These are phyloP conservation scores for Gonatopus flavifemur DNA, from an alignment of 1,140 invertebrate genomes.

Conservation along the genomic window DNA sequence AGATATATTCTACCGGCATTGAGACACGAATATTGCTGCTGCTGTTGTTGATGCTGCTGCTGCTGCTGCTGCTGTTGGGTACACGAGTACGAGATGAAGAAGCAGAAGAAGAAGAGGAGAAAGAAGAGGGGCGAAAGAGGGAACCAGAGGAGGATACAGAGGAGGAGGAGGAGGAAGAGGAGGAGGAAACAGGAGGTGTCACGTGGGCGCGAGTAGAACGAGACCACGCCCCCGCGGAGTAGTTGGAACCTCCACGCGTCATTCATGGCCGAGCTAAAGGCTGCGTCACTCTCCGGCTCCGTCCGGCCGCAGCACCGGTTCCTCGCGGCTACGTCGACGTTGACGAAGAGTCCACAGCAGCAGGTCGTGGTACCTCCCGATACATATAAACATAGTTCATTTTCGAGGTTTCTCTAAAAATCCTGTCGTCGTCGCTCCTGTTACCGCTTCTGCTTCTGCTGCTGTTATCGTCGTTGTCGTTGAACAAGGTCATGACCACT, in stretches of 20 bases:
- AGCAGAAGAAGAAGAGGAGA: not conserved
- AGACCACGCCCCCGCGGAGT: constrained; percentile 52
- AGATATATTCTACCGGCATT: no score
- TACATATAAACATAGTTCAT: no score
- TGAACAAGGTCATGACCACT: no score
- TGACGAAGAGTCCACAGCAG: constrained; percentile 8
- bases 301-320: constrained; percentile 36
- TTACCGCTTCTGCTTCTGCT: no score
- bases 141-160: constrained; percentile 13
- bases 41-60: no score
- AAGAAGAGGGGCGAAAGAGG: constrained; percentile 10
- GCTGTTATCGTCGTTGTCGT: no score
- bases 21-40: no score
- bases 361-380: not conserved
- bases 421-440: no score
- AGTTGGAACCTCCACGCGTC: constrained; percentile 44
- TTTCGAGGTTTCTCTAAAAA: no score
- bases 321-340: constrained; percentile 9
- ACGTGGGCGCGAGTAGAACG: constrained; percentile 44
- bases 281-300: constrained; percentile 47
- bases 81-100: no score
- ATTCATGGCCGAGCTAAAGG: constrained; percentile 57
- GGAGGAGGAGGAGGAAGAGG: constrained; percentile 19
- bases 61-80: no score
- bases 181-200: constrained; percentile 44